phyloP scores from a whole-genome alignment of 2,888 invertebrate species.

The Aromia moschata region DNA sequence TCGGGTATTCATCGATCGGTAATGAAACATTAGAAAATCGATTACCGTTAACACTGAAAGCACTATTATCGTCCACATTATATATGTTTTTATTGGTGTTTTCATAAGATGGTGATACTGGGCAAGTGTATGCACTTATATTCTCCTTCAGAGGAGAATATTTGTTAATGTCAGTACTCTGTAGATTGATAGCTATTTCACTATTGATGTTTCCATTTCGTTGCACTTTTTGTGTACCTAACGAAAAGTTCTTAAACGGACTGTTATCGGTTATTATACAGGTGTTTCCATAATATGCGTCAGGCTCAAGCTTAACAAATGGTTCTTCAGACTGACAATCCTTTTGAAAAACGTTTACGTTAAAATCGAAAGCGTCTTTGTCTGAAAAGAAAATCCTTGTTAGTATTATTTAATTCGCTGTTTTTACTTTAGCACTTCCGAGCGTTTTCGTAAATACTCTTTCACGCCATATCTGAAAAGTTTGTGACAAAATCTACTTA shows the following conservation, averaged over 20 bases:
- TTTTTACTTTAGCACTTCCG: too few relatives aligned
- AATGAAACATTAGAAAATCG: constrained; percentile 42
- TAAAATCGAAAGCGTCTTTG: constrained; percentile 45
- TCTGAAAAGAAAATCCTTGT: constrained; percentile 41
- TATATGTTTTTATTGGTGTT: constrained; percentile 19
- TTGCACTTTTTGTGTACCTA: constrained; percentile 12
- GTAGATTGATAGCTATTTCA: constrained; percentile 27
- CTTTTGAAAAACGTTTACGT: constrained; percentile 29
- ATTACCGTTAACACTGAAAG: constrained; percentile 45
- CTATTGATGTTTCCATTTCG: constrained; percentile 29
- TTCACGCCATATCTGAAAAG: too few relatives aligned
- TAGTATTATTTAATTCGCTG: too few relatives aligned
- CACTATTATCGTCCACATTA: constrained; percentile 40
- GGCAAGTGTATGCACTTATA: constrained; percentile 19
- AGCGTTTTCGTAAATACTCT: too few relatives aligned
- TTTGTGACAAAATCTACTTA: too few relatives aligned
- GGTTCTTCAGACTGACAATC: constrained; percentile 36
- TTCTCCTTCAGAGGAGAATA: constrained; percentile 16
- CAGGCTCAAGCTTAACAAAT: constrained; percentile 40
- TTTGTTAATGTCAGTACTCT: constrained; percentile 17
- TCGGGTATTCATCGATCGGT: constrained; percentile 28
- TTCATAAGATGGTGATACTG: constrained; percentile 19
- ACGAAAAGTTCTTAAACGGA: constrained; percentile 13
- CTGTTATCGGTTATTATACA: constrained; percentile 17
- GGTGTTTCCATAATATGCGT: constrained; percentile 13